Evolutionary conservation across 1,140 invertebrate species (phyloP).

Genomic region (Frieseomelitta varia): DNA sequence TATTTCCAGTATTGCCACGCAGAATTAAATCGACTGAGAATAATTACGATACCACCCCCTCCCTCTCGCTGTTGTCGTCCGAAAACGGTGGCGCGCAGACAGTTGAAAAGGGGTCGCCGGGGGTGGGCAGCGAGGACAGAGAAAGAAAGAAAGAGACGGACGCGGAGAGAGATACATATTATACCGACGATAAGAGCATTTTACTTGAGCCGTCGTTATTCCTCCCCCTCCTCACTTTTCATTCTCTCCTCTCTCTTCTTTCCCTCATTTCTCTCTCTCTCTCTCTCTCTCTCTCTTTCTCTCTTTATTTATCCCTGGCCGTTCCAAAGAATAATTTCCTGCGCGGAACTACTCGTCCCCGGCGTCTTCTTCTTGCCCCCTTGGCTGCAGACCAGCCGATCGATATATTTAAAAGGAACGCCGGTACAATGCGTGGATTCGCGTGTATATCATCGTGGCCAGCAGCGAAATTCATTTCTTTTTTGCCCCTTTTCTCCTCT

Average conservation of each 20-base stretch:
- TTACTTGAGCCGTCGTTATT: slow-evolving; percentile 43
- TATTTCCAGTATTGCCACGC: slow-evolving; percentile 58
- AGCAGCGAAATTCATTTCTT: background rate
- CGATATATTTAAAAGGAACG: slow-evolving; percentile 40
- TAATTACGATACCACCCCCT: slow-evolving; percentile 43
- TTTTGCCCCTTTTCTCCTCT: too few species aligned
- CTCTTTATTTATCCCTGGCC: slow-evolving; percentile 47
- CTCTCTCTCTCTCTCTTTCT: background rate
- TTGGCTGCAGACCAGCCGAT: slow-evolving; percentile 15
- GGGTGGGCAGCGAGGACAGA: too few species aligned
- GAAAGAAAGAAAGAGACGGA: background rate
- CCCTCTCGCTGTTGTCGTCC: background rate
- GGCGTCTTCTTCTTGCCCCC: slow-evolving; percentile 6
- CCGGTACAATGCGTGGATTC: slow-evolving; percentile 26
- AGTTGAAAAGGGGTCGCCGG: background rate
- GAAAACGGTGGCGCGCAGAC: background rate
- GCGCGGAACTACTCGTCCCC: slow-evolving; percentile 25
- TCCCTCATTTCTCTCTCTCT: slow-evolving; percentile 35
- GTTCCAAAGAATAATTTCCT: slow-evolving; percentile 62
- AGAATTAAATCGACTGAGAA: slow-evolving; percentile 65
- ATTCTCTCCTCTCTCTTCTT: slow-evolving; percentile 8
- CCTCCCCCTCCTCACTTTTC: background rate
- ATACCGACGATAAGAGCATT: slow-evolving; percentile 62
- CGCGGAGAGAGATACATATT: slow-evolving; percentile 47
- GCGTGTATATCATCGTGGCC: background rate